Percentiles rank a stretch among this genome's conserved stretches.
phyloP scores from a whole-genome alignment of 2,888 invertebrate species.

The Acleris literana region DNA sequence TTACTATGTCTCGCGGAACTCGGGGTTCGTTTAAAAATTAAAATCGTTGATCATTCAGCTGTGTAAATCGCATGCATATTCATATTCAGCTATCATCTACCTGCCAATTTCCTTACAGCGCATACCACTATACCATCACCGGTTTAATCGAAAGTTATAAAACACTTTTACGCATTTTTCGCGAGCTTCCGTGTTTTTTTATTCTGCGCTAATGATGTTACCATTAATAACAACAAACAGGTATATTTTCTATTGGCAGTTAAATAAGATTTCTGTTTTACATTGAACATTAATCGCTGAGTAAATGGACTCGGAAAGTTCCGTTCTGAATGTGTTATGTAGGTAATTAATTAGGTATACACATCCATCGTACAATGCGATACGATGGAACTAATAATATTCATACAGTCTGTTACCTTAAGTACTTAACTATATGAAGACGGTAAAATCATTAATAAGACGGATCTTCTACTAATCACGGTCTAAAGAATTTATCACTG shows the following conservation, averaged over 20 bases:
- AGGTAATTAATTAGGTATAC: too few relatives aligned
- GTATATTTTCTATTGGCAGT: conserved; percentile 4
- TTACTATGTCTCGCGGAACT: conserved; percentile 49
- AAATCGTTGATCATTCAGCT: conserved; percentile 45
- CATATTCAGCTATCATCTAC: conserved; percentile 39
- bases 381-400: too few relatives aligned
- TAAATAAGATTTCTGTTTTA: too few relatives aligned
- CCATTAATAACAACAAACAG: conserved; percentile 13
- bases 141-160: conserved; percentile 48
- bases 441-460: too few relatives aligned
- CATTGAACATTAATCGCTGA: too few relatives aligned
- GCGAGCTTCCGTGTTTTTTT: conserved; percentile 29
- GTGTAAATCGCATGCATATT: conserved; percentile 45
- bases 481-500: too few relatives aligned
- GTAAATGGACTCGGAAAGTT: too few relatives aligned
- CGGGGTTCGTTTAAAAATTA: conserved; percentile 39
- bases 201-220: conserved; percentile 6
- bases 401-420: too few relatives aligned
- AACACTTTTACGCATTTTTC: conserved; percentile 29
- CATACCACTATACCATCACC: conserved; percentile 47
- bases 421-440: too few relatives aligned
- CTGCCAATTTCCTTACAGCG: conserved; percentile 45
- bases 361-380: too few relatives aligned
- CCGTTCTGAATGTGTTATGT: too few relatives aligned
- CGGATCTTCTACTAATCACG: too few relatives aligned